Evolutionary conservation across 2,113 vertebrate genomes (phyloP), one percentile per base, ranked within the genome.

Genomic region (Cinclus cinclus): DNA sequence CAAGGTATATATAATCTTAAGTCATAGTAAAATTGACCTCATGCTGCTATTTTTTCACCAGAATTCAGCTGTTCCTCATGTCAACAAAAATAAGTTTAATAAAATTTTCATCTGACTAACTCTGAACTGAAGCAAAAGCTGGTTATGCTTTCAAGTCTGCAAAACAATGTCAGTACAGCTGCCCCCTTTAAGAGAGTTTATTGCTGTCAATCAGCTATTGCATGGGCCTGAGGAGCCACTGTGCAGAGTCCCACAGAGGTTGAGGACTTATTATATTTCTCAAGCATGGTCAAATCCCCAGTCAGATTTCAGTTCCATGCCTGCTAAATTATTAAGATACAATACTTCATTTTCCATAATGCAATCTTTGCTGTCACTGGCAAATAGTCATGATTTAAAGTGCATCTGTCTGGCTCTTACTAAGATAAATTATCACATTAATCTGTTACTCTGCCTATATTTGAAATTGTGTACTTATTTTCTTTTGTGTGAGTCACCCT

Each of bases 401-500:
- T 81, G 22, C 10, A 46, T 71, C 74, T 60, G 46, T 89, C 74
- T 91, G 80, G 46, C 35, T 89, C 35, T 69, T 78, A 71, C 78
- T 63, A 91, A 83, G 87, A 79, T 82, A 89, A 96, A 95, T 92
- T 74, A 58, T 91, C 69, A 28, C 65, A 90, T 60, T 88, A 93
- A 84, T 92, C 64, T 95, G 42, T 82, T 95, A 50, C 20, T 82
- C 55, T 87, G 47, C 16, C 52, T 83, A 27, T 89, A 88, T 91
- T 89, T 84, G 70, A 94, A 89, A 89, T 21, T 19, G 2, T 5
- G 1, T 75, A 12, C 88, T 95, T 89, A 59, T 65, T 96, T 77
- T 70, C 37, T 89, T 93, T 87, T 86, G 31, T 67, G 15, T 53
- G 69, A 87, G 50, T 94, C 64, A 86, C 39, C 33, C n/a, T 91